Conservation (phyloP, 2,113 vertebrate genomes). For the Cervus canadensis region DNA sequence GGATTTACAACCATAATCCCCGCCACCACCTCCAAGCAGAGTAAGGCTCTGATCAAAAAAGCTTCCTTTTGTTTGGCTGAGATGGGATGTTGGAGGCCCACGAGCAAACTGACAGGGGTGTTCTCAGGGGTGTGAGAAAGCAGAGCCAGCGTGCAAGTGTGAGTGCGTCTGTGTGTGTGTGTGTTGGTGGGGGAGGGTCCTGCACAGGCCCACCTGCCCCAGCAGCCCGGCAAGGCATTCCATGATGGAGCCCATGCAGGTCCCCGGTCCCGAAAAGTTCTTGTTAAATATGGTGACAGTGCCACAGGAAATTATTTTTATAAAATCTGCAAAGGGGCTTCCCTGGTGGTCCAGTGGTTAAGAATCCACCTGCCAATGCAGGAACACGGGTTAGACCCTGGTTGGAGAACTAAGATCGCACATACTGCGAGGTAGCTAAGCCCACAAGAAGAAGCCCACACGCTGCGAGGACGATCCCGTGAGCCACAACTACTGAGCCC, state of each 20-base stretch:
- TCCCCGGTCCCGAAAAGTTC: neutral
- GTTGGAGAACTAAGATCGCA: neutral
- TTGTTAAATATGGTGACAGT: neutral
- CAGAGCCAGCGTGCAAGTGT: no score
- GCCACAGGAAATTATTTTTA: neutral
- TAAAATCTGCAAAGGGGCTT: neutral
- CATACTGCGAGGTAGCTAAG: neutral
- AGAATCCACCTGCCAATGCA: neutral
- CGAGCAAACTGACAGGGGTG: neutral
- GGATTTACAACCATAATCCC: neutral
- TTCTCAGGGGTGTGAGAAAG: neutral
- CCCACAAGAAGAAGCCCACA: neutral
- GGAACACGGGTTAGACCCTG: neutral
- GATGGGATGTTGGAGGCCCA: neutral
- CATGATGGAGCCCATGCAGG: neutral
- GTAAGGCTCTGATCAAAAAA: neutral
- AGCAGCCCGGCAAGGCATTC: accelerated
- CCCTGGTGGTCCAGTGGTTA: neutral
- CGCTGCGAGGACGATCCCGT: neutral
- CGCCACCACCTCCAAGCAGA: neutral
- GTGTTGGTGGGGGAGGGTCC: neutral
- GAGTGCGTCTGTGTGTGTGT: no score
- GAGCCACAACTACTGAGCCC: neutral
- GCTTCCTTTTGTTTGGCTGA: neutral
- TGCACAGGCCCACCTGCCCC: accelerated